Evolutionary conservation across 1,140 invertebrate species (phyloP).

Genomic region (Drosophila guanche): DNA sequence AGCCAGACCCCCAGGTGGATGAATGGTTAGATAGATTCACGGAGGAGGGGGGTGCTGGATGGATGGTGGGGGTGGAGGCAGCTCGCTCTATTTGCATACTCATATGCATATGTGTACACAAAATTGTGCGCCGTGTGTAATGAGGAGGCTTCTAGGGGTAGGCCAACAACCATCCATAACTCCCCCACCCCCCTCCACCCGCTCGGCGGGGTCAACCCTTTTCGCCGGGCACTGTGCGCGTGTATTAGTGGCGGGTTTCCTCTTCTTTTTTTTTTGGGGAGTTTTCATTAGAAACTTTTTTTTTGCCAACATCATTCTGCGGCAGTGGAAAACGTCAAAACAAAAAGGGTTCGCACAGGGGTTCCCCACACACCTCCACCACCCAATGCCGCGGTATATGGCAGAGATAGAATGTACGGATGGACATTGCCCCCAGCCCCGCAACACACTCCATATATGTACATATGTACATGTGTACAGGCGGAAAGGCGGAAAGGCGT

Average conservation of each 20-base stretch:
- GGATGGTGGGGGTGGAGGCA: neutral
- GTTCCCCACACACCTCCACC: neutral
- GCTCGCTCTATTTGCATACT: slow-evolving; percentile 68
- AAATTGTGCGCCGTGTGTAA: slow-evolving; percentile 53
- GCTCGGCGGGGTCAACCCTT: slow-evolving; percentile 37
- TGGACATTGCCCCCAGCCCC: neutral
- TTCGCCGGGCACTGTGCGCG: slow-evolving; percentile 10
- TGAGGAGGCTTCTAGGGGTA: slow-evolving; percentile 31
- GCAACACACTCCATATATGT: neutral
- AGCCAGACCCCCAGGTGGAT: neutral
- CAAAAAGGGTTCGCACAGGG: slow-evolving; percentile 65
- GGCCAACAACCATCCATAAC: neutral
- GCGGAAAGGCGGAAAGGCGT: neutral
- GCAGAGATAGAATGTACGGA: slow-evolving; percentile 38
- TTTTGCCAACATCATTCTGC: slow-evolving; percentile 63
- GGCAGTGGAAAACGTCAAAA: slow-evolving; percentile 48
- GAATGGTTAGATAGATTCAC: no score
- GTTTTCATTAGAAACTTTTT: slow-evolving; percentile 73
- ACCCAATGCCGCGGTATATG: neutral
- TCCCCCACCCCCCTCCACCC: neutral
- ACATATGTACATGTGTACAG: neutral
- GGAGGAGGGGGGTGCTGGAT: no score
- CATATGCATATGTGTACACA: slow-evolving; percentile 41
- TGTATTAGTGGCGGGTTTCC: slow-evolving; percentile 45
- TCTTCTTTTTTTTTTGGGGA: slow-evolving; percentile 48